Conservation (phyloP, 2,797 vertebrate species). For the Diplodus puntazzo region DNA sequence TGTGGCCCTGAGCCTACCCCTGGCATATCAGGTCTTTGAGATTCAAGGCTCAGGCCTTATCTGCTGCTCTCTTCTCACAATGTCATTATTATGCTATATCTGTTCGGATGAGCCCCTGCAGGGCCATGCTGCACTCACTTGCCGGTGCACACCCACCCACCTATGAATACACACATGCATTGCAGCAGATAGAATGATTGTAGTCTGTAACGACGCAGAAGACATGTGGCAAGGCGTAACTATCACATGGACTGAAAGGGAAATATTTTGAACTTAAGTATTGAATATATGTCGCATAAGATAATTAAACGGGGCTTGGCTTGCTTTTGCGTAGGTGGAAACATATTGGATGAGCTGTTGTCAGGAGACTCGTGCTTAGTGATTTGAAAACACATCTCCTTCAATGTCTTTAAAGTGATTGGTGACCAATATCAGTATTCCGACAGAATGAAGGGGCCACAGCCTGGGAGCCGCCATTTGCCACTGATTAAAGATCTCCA, state of each 20-base stretch:
- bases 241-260: slow-evolving; percentile 4
- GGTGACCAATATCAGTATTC: background rate
- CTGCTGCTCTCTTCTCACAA: slow-evolving; percentile 47
- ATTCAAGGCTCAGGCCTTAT: slow-evolving; percentile 56
- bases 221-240: background rate
- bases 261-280: background rate
- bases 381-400: background rate
- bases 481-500: slow-evolving; percentile 38
- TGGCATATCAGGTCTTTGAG: slow-evolving; percentile 50
- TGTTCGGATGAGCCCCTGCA: slow-evolving; percentile 63
- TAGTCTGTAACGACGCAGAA: slow-evolving; percentile 15
- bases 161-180: slow-evolving; percentile 33
- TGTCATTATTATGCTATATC: slow-evolving; percentile 66
- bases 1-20: slow-evolving; percentile 44
- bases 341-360: background rate
- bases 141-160: slow-evolving; percentile 35
- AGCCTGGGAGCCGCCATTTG: background rate
- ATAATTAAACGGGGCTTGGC: background rate
- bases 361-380: no score
- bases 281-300: background rate
- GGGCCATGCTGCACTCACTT: slow-evolving; percentile 34
- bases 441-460: background rate
- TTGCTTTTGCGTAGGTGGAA: background rate
- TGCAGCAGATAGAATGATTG: slow-evolving; percentile 16
- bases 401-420: background rate